phyloP scores from a whole-genome alignment of 2,113 vertebrate genomes.

The Isichthys henryi region DNA sequence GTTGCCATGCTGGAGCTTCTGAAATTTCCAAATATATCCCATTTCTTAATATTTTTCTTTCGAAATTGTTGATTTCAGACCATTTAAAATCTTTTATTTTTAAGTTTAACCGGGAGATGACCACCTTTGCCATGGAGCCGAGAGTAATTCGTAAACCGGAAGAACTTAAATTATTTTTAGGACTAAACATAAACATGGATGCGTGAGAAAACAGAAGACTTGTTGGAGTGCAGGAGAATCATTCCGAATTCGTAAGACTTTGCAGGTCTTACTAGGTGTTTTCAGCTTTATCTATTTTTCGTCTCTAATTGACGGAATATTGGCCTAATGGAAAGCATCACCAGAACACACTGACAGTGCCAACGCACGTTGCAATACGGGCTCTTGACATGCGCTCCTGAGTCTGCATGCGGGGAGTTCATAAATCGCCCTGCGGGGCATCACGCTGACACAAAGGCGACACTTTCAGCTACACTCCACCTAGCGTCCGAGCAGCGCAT shows the following conservation, averaged over 20 bases:
- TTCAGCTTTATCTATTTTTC: neutral
- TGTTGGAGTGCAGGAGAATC: neutral
- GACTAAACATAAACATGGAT: neutral
- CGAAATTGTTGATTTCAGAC: neutral
- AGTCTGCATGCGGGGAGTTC: neutral
- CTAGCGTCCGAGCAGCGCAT: constrained; percentile 4
- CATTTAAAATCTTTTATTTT: neutral
- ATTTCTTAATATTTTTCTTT: neutral
- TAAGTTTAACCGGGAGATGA: neutral
- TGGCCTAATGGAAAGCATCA: neutral
- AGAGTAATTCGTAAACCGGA: neutral
- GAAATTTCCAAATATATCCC: neutral
- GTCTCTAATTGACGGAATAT: neutral
- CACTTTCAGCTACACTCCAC: constrained; percentile 6
- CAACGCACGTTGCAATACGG: neutral
- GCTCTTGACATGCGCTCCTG: neutral
- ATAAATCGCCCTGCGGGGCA: neutral
- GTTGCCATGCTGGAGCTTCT: neutral
- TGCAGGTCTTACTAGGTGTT: neutral
- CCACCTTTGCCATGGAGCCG: neutral
- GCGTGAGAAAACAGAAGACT: neutral
- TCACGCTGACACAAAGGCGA: neutral
- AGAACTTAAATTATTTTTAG: neutral
- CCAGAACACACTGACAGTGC: neutral
- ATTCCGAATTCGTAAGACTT: neutral